Evolutionary conservation across 2,113 vertebrate genomes (phyloP).

Genomic region (Platycercus adscitus): DNA sequence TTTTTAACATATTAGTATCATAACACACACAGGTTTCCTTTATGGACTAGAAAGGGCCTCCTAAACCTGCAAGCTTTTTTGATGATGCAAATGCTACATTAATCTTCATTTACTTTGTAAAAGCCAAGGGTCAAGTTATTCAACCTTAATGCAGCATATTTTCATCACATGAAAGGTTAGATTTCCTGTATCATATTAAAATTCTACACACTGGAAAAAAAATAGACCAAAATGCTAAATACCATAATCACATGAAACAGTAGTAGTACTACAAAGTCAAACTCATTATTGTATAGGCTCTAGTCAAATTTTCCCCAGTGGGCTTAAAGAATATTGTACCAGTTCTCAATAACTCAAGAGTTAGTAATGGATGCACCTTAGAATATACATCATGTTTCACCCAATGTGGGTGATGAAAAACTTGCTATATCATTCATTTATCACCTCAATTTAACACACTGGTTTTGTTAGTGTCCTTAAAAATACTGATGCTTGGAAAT

Average conservation of each 20-base stretch:
- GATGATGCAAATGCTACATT: neutral
- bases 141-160: neutral
- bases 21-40: neutral
- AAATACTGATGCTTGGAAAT: neutral
- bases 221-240: neutral
- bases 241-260: neutral
- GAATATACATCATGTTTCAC: conserved; percentile 38
- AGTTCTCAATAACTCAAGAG: neutral
- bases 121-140: neutral
- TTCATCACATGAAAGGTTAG: neutral
- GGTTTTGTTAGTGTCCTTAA: neutral
- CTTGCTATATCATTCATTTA: neutral
- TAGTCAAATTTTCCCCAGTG: neutral
- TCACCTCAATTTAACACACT: neutral
- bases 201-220: neutral
- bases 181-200: neutral
- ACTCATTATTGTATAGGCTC: conserved; percentile 10
- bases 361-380: conserved; percentile 35
- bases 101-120: neutral
- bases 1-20: neutral
- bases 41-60: neutral
- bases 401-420: conserved; percentile 73
- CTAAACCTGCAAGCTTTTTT: neutral
- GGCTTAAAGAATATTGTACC: neutral
- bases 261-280: conserved; percentile 30